Conservation (phyloP, 2,113 vertebrate species). For the Gracilinanus agilis region DNA sequence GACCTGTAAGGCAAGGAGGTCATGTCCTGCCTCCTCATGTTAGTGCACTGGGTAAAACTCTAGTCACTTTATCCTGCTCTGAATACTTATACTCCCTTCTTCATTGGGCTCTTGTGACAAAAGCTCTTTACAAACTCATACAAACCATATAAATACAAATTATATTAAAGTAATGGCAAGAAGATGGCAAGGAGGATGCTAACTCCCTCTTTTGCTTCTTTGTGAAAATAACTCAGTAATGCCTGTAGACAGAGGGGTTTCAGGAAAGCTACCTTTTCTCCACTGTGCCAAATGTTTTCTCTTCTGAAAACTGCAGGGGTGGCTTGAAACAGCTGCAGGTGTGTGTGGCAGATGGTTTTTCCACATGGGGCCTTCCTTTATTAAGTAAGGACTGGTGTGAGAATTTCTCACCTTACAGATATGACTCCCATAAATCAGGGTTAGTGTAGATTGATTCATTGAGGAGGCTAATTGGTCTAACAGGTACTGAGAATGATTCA, state of each 20-base stretch:
- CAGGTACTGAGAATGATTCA: not conserved
- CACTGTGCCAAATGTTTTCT: not conserved
- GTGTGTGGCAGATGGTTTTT: not conserved
- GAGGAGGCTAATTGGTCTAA: not conserved
- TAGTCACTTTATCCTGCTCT: not conserved
- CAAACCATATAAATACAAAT: not conserved
- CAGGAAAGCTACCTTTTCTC: not conserved
- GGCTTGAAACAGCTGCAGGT: not conserved
- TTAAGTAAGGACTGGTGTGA: constrained; percentile 7
- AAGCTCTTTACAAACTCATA: not conserved
- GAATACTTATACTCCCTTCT: not conserved
- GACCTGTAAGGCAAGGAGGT: not conserved
- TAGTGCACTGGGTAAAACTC: not conserved
- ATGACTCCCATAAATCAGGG: constrained; percentile 7
- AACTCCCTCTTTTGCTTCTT: not conserved
- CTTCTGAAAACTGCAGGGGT: not conserved
- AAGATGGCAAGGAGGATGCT: not conserved
- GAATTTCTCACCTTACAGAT: constrained; percentile 5
- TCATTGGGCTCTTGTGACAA: not conserved
- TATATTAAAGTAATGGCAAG: not conserved
- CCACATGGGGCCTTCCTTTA: constrained; percentile 2
- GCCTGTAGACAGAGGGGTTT: not conserved
- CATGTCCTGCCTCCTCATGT: not conserved
- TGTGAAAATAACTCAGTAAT: not conserved
- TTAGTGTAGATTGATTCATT: constrained; percentile 9